These are phyloP conservation scores for Sarcophaga caerulescens DNA, from an alignment of 2,888 invertebrate species.

Conservation along the genomic window DNA sequence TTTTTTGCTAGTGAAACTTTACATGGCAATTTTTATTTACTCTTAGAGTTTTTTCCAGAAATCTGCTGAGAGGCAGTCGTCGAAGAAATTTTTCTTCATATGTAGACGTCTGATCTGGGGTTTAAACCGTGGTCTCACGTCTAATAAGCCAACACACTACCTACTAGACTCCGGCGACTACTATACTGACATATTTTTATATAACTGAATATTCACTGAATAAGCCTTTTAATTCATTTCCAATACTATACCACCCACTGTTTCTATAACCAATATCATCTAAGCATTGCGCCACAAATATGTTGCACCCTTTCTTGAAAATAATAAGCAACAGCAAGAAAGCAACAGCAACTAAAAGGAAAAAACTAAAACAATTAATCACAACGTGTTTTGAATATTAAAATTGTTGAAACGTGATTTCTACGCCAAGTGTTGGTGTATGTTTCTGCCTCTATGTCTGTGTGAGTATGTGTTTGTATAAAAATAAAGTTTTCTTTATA, in stretches of 20 bases:
- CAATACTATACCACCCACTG: background rate
- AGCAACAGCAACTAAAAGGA: background rate
- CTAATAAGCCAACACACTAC: too few species aligned
- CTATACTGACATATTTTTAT: too few species aligned
- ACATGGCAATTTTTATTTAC: too few species aligned
- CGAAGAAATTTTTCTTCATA: too few species aligned
- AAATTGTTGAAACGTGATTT: conserved; percentile 75
- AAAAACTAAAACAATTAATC: conserved; percentile 74
- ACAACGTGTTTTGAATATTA: conserved; percentile 76
- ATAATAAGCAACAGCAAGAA: conserved; percentile 55
- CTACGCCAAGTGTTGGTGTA: conserved; percentile 44
- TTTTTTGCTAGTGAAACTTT: too few species aligned
- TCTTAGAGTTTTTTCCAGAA: too few species aligned
- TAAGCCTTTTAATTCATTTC: background rate
- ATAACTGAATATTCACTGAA: too few species aligned
- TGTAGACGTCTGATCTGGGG: too few species aligned
- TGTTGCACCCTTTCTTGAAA: background rate
- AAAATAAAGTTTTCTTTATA: conserved; percentile 7
- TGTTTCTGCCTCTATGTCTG: background rate
- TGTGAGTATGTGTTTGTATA: background rate
- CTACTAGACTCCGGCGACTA: too few species aligned
- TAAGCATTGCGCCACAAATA: background rate
- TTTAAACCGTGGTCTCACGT: too few species aligned
- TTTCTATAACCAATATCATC: background rate
- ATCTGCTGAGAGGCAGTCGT: too few species aligned